Evolutionary conservation across 1,140 invertebrate species (phyloP).

Genomic region (Eriocheir sinensis): DNA sequence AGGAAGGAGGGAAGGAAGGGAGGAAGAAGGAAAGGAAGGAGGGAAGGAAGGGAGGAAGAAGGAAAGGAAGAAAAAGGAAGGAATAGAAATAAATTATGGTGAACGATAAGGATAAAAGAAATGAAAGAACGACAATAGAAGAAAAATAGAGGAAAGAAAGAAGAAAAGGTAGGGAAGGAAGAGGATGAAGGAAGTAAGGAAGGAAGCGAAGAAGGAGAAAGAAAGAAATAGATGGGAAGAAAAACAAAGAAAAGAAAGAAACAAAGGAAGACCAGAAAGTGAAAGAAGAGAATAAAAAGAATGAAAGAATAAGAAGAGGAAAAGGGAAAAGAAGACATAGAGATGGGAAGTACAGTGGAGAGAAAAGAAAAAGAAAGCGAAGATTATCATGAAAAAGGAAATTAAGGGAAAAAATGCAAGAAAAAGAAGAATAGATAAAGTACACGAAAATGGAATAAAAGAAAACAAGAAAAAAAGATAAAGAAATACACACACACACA

Average conservation of each 20-base stretch:
- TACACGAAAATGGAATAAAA: background rate
- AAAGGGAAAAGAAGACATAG: background rate
- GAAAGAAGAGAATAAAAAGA: too few species aligned
- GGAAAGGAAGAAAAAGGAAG: background rate
- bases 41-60: background rate
- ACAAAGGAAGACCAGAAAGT: too few species aligned
- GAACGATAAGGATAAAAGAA: background rate
- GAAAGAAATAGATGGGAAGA: too few species aligned
- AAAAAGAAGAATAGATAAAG: too few species aligned
- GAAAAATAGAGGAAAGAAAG: background rate
- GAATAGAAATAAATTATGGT: background rate
- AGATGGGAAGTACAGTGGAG: background rate
- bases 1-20: background rate
- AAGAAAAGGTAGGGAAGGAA: background rate
- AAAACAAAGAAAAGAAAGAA: too few species aligned
- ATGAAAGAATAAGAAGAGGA: background rate
- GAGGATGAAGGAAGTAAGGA: too few species aligned
- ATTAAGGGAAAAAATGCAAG: too few species aligned
- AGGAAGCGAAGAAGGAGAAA: too few species aligned
- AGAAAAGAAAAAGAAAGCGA: background rate
- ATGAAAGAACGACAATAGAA: background rate
- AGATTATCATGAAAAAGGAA: background rate
- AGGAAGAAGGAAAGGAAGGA: background rate
- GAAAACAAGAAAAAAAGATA: background rate
- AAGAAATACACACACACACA: too few species aligned